Conservation (phyloP, 2,113 vertebrate species). For the Clinocottus analis region DNA sequence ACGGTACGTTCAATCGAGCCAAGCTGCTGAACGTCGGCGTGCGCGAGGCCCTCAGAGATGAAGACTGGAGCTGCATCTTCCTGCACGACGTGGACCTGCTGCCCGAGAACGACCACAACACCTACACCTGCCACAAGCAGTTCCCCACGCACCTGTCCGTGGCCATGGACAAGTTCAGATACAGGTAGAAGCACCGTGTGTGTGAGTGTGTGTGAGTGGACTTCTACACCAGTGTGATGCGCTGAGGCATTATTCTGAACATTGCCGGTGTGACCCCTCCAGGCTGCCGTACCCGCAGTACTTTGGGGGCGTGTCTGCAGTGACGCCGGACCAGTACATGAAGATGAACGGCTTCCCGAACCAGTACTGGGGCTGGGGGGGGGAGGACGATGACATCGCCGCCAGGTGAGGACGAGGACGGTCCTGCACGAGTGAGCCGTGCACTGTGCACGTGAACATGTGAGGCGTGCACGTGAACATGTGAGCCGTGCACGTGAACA, state of each 20-base stretch:
- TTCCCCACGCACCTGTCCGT: constrained; percentile 92
- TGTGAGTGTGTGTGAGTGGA: not conserved
- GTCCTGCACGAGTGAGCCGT: constrained; percentile 3
- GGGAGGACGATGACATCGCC: constrained; percentile 95
- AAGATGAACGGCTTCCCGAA: constrained; percentile 98
- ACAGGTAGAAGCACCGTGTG: constrained; percentile 84
- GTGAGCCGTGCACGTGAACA: too few species aligned
- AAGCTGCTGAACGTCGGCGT: constrained; percentile 96
- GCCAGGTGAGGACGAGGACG: constrained; percentile 85
- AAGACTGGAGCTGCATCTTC: constrained; percentile 96
- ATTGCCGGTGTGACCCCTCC: constrained; percentile 45
- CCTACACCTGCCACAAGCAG: constrained; percentile 92
- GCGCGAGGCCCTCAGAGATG: constrained; percentile 92
- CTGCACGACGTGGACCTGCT: constrained; percentile 94
- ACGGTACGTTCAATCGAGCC: constrained; percentile 93
- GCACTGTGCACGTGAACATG: constrained; percentile 28
- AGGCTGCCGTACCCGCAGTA: constrained; percentile 94
- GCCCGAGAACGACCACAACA: constrained; percentile 96
- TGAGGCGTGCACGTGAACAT: not conserved
- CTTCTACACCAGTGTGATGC: not conserved
- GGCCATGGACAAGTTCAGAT: constrained; percentile 97
- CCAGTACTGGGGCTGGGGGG: constrained; percentile 96
- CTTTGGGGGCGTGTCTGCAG: constrained; percentile 93
- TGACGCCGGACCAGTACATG: constrained; percentile 95
- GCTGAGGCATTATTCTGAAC: constrained; percentile 28